Percentiles rank a stretch among this genome's conserved stretches.
phyloP scores from a whole-genome alignment of 2,113 vertebrate species.

The Mobula birostris region DNA sequence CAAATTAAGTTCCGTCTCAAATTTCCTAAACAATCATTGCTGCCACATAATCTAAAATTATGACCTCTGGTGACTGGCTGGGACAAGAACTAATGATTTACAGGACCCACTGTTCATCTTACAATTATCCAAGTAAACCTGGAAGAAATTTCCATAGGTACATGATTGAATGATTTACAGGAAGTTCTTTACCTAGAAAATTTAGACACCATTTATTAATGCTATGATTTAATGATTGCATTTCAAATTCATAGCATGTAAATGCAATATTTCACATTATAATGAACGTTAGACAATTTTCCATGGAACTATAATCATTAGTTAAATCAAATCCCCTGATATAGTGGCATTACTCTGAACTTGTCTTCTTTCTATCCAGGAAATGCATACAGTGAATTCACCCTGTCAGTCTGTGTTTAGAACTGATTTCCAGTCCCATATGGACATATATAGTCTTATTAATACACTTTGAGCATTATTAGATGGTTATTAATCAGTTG shows the following conservation, averaged over 20 bases:
- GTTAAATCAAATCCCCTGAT: neutral
- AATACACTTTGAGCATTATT: conserved; percentile 36
- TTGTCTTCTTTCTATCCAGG: neutral
- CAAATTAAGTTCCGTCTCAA: neutral
- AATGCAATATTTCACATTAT: neutral
- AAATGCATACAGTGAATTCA: conserved; percentile 47
- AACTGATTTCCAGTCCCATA: conserved; percentile 54
- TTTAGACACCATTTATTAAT: neutral
- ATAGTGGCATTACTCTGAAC: neutral
- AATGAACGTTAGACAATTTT: neutral
- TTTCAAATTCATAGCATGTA: neutral
- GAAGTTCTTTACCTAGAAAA: neutral
- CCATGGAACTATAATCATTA: neutral
- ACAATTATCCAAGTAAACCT: neutral
- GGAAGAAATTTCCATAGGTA: neutral
- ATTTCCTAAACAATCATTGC: neutral
- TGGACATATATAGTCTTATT: conserved; percentile 53
- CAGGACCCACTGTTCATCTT: neutral
- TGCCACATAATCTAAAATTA: neutral
- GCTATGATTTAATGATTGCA: neutral
- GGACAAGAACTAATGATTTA: neutral
- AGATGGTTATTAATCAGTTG: neutral
- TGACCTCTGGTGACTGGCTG: neutral
- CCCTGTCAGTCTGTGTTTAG: conserved; percentile 51
- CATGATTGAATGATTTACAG: neutral